These are phyloP conservation scores for Lasioglossum leucozonium DNA, from an alignment of 2,888 invertebrate genomes.

Conservation along the genomic window DNA sequence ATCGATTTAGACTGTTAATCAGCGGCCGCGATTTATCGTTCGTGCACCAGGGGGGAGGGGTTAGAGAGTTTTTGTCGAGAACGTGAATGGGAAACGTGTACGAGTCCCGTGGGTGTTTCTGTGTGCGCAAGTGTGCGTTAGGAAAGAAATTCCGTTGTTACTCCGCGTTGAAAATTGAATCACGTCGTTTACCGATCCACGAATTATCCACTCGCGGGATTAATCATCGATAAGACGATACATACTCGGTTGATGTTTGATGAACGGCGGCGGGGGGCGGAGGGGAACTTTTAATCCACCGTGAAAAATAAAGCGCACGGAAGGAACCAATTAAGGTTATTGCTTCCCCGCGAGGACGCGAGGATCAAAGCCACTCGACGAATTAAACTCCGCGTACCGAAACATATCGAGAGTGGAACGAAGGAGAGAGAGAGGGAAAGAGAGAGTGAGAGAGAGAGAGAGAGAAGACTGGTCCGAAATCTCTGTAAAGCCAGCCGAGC, in stretches of 20 bases:
- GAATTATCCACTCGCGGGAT: conserved; percentile 11
- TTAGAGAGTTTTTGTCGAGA: not conserved
- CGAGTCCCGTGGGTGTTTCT: not conserved
- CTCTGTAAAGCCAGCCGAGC: conserved; percentile 65
- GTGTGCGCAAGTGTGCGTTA: not conserved
- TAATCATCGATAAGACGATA: conserved; percentile 18
- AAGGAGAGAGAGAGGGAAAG: not conserved
- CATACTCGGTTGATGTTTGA: conserved; percentile 23
- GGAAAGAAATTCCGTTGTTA: not conserved
- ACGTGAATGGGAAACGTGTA: not conserved
- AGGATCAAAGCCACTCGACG: conserved; percentile 55
- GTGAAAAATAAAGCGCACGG: conserved; percentile 54
- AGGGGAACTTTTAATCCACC: conserved; percentile 39
- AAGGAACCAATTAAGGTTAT: conserved; percentile 58
- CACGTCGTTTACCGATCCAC: conserved; percentile 1
- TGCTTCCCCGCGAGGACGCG: conserved; percentile 47
- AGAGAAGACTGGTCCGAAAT: conserved; percentile 28
- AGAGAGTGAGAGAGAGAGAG: not conserved
- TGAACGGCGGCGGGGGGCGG: too few species aligned
- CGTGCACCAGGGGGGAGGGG: not conserved
- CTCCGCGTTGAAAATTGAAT: not conserved
- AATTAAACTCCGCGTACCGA: conserved; percentile 52
- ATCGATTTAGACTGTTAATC: conserved; percentile 30
- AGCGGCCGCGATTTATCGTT: not conserved
- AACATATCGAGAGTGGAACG: conserved; percentile 27